These are phyloP conservation scores for Perccottus glenii DNA, from an alignment of 2,113 vertebrate genomes.

Conservation along the genomic window DNA sequence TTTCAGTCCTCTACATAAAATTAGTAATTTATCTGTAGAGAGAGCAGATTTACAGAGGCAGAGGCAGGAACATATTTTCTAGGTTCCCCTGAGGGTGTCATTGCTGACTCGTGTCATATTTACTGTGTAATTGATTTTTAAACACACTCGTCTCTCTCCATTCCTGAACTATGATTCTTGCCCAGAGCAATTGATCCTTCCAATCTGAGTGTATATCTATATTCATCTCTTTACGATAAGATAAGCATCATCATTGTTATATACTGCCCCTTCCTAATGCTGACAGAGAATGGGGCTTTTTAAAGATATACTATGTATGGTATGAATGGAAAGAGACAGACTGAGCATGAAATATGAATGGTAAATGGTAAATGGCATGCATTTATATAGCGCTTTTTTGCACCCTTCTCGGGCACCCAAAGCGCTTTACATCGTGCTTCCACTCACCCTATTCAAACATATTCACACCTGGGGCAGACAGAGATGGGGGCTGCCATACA, in stretches of 20 bases:
- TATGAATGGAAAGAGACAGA: constrained; percentile 50
- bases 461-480: too few species aligned
- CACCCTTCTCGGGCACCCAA: too few species aligned
- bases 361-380: too few species aligned
- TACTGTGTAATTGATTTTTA: constrained; percentile 83
- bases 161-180: constrained; percentile 42
- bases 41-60: constrained; percentile 71
- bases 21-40: constrained; percentile 74
- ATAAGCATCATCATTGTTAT: constrained; percentile 40
- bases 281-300: constrained; percentile 5
- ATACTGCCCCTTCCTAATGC: constrained; percentile 8
- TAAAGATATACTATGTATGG: constrained; percentile 31
- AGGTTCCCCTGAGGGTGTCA: constrained; percentile 65
- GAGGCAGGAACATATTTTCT: constrained; percentile 73
- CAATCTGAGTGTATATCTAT: constrained; percentile 32
- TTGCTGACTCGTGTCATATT: constrained; percentile 81
- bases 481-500: too few species aligned
- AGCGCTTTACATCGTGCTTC: too few species aligned
- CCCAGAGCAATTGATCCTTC: constrained; percentile 60
- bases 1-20: constrained; percentile 66
- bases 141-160: constrained; percentile 69
- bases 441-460: too few species aligned
- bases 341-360: too few species aligned
- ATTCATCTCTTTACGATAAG: constrained; percentile 49
- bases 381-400: too few species aligned